These are phyloP conservation scores for Centropyge bicolor DNA, from an alignment of 2,797 vertebrate species.

Conservation along the genomic window DNA sequence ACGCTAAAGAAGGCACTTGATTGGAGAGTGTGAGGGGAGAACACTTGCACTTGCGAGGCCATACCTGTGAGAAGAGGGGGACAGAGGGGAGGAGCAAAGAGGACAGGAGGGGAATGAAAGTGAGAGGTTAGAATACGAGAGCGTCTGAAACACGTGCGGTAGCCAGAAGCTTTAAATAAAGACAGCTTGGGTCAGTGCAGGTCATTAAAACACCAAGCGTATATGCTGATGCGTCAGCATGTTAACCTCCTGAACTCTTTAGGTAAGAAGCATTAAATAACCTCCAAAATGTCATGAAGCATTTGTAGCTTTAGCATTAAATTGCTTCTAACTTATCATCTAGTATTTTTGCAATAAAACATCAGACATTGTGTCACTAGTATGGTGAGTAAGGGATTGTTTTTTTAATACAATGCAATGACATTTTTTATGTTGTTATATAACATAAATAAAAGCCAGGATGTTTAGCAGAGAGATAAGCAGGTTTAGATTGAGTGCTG, in stretches of 20 bases:
- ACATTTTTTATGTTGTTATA: conserved; percentile 9
- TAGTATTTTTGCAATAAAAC: neutral
- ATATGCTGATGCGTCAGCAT: conserved; percentile 45
- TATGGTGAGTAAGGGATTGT: neutral
- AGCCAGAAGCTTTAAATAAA: conserved; percentile 84
- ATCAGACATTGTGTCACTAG: conserved; percentile 3
- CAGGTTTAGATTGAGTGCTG: conserved; percentile 52
- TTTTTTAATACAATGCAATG: neutral
- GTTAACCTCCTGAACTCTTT: conserved; percentile 42
- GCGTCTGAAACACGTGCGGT: conserved; percentile 80
- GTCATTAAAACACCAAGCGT: conserved; percentile 68
- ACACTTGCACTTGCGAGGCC: conserved; percentile 99
- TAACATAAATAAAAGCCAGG: conserved; percentile 41
- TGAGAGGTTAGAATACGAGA: conserved; percentile 84
- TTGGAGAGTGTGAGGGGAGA: conserved; percentile 97
- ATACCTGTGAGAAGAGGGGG: conserved; percentile 89
- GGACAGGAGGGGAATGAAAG: conserved; percentile 69
- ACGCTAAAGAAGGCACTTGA: conserved; percentile 99
- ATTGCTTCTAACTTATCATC: neutral
- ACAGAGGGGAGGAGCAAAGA: conserved; percentile 57
- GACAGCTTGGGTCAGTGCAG: conserved; percentile 76
- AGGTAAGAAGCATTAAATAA: conserved; percentile 27
- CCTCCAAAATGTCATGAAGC: conserved; percentile 10
- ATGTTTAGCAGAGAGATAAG: conserved; percentile 48
- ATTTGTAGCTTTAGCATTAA: conserved; percentile 25